Conservation (phyloP, 64 coral and sea anemone species). For the Stichodactyla helianthus region DNA sequence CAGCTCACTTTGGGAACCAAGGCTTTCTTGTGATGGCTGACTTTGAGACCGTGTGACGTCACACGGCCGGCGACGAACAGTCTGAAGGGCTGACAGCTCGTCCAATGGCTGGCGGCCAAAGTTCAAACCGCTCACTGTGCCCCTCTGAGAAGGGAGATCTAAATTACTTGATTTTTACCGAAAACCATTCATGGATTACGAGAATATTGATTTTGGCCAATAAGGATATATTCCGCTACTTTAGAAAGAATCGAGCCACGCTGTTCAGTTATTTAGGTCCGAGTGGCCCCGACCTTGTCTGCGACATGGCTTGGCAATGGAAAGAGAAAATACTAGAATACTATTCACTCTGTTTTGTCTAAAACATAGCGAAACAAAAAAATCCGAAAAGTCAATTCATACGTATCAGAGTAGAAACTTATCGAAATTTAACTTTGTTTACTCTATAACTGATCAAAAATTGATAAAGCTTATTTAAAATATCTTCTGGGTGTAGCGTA, state of each 20-base stretch:
- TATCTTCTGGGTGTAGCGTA: background rate
- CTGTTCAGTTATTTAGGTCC: background rate
- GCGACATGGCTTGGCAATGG: background rate
- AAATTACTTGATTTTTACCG: background rate
- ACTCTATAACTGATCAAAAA: background rate
- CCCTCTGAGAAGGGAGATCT: background rate
- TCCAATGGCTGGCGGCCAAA: conserved; percentile 30
- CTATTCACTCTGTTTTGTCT: background rate
- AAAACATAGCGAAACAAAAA: background rate
- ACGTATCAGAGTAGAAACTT: background rate
- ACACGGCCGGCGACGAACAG: conserved; percentile 48
- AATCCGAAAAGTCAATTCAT: background rate
- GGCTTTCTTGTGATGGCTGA: conserved; percentile 18
- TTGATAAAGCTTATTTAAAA: background rate
- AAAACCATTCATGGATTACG: conserved; percentile 6
- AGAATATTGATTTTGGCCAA: background rate
- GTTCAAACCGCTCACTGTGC: conserved; percentile 21
- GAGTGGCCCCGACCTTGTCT: background rate
- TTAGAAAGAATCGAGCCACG: background rate
- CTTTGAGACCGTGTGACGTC: conserved; percentile 38
- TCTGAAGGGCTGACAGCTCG: conserved; percentile 43
- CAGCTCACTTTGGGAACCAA: background rate
- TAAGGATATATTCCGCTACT: background rate
- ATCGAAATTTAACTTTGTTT: conserved; percentile 9
- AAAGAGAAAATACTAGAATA: background rate